Evolutionary conservation across 2,113 vertebrate species (phyloP).

Genomic region (Ceuthmochares aereus): DNA sequence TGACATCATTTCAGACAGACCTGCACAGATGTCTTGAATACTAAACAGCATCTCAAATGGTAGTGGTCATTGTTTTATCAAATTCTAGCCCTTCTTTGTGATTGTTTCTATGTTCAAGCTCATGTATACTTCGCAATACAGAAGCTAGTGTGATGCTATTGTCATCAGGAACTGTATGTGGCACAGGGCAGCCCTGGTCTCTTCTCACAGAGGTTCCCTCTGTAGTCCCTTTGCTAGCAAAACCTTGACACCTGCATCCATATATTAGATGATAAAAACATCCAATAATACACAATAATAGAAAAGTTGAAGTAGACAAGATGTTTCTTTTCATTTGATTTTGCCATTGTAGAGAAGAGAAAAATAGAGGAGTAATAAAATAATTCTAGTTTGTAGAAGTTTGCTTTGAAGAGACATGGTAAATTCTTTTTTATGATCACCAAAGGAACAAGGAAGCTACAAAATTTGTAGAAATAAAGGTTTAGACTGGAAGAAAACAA

Average conservation of each 20-base stretch:
- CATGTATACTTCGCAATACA: neutral
- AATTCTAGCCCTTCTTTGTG: neutral
- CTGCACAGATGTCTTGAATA: neutral
- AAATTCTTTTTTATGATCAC: neutral
- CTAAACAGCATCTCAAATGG: neutral
- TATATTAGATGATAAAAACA: neutral
- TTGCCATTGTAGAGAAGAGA: neutral
- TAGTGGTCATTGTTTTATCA: neutral
- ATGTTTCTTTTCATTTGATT: neutral
- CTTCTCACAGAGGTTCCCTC: neutral
- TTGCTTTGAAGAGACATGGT: neutral
- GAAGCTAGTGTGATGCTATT: neutral
- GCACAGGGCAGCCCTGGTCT: neutral
- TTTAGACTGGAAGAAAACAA: neutral
- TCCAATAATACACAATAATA: no score
- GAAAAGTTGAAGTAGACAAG: neutral
- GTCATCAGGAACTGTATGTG: fast-evolving
- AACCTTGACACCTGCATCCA: neutral
- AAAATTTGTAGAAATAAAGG: neutral
- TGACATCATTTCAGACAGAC: neutral
- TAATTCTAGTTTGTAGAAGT: neutral
- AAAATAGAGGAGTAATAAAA: neutral
- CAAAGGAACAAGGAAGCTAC: neutral
- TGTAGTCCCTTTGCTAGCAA: fast-evolving
- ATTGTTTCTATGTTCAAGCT: neutral